These are phyloP conservation scores for Acrobasis consociella DNA, from an alignment of 2,888 invertebrate genomes.

Conservation along the genomic window DNA sequence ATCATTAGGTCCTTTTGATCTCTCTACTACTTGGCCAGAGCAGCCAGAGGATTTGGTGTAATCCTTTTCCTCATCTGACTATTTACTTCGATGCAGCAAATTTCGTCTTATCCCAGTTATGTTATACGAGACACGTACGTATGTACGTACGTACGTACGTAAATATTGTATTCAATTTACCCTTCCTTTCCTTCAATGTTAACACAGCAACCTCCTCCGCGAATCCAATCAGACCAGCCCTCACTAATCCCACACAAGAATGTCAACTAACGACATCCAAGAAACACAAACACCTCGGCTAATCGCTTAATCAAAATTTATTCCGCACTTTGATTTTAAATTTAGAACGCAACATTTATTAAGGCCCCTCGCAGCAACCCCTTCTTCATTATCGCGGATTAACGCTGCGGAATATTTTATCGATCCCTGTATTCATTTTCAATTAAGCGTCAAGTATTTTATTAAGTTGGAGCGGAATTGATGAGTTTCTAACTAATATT, in stretches of 20 bases:
- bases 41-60: too few relatives aligned
- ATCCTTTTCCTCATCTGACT: too few relatives aligned
- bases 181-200: constrained; percentile 6
- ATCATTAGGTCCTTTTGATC: too few relatives aligned
- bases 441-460: constrained; percentile 83
- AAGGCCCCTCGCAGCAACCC: constrained; percentile 76
- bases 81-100: too few relatives aligned
- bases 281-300: constrained; percentile 78
- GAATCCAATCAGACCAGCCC: constrained; percentile 33
- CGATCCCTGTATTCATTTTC: constrained; percentile 83
- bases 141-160: not conserved
- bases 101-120: too few relatives aligned
- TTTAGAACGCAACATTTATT: constrained; percentile 82
- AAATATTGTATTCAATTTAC: constrained; percentile 7
- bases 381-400: constrained; percentile 81
- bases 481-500: constrained; percentile 83
- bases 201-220: constrained; percentile 1
- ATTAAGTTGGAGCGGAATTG: constrained; percentile 81
- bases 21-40: too few relatives aligned
- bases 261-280: constrained; percentile 57
- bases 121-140: too few relatives aligned
- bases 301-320: constrained; percentile 83
- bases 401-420: constrained; percentile 81
- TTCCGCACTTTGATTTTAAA: constrained; percentile 83
- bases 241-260: constrained; percentile 35